Conservation (phyloP, 2,797 vertebrate genomes). For the Mionectes olivaceus region DNA sequence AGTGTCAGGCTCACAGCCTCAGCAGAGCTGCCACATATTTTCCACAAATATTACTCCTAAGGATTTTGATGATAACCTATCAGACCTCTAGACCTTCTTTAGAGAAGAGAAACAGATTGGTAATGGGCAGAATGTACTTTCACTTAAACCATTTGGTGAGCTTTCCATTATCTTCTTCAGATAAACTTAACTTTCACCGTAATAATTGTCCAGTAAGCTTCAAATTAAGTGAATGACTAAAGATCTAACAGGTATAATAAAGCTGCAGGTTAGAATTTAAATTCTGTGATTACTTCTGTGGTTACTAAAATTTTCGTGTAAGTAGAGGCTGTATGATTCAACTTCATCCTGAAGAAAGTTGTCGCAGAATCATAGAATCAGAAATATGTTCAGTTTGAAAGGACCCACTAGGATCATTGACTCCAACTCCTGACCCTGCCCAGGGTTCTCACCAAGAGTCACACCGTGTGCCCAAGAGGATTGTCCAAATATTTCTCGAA, state of each 20-base stretch:
- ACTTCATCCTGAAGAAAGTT: neutral
- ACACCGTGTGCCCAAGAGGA: neutral
- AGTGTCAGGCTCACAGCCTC: neutral
- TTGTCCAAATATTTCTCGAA: neutral
- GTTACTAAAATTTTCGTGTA: neutral
- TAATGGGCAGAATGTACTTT: neutral
- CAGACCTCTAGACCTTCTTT: neutral
- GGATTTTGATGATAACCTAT: neutral
- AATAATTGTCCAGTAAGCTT: neutral
- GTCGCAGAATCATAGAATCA: neutral
- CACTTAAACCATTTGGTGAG: neutral
- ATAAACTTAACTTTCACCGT: neutral
- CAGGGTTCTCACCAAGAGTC: neutral
- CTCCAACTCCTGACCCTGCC: neutral
- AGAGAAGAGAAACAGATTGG: neutral
- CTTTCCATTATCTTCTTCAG: neutral
- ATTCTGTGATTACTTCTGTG: neutral
- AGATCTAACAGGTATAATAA: neutral
- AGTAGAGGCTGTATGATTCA: neutral
- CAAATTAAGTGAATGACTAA: neutral
- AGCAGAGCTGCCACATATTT: neutral
- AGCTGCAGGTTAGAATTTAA: neutral
- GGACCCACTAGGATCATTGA: neutral
- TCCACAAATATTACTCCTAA: neutral
- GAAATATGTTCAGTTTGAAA: neutral